Base-by-base conservation (phyloP, 2,113 vertebrate genomes). In the Cyprinodon tularosa region DNA sequence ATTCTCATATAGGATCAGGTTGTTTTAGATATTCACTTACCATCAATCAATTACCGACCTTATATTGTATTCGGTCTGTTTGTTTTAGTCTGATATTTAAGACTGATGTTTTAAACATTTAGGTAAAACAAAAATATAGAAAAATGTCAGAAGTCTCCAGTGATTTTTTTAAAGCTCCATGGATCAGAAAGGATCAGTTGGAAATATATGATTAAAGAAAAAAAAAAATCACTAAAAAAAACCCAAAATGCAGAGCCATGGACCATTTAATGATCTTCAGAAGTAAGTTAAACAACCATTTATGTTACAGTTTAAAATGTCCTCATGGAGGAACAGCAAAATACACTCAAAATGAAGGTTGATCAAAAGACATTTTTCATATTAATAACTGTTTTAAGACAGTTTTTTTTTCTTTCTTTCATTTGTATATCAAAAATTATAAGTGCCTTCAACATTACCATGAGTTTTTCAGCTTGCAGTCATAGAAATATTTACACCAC, bases 241-340 rank as follows among this genome's bases (percentile, higher is more conserved):
- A 77, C 14, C 40, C 44, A 38, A 78, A 76, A 90, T 44, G 37
- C 80, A 85, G 82, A 91, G 87, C 90, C 84, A 94, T 71, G 85
- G 91, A 94, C 93, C 94, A 94, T 94, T 94, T 94, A 94, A 94
- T 94, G 92, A 94, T 94, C 93, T 93, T 91, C 82, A 91, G 90
- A 94, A 88, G 90, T 90, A 89, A 91, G 91, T 95, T 93, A 92
- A 92, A 93, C 91, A 94, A 94, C 91, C 89, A 93, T 93, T 94
- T 94, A 93, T 93, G 94, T 92, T 90, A 94, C 92, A 94, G 89
- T 91, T 94, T 91, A 90, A 95, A 95, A 94, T 94, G 92, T 94
- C 94, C 94, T 95, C 94, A 95, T 93, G 91, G 94, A 95, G 94
- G 94, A 95, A 94, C 93, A 89, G 89, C 92, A 93, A 94, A 93